Conservation (phyloP, 2,797 vertebrate species). For the Rhincodon typus region DNA sequence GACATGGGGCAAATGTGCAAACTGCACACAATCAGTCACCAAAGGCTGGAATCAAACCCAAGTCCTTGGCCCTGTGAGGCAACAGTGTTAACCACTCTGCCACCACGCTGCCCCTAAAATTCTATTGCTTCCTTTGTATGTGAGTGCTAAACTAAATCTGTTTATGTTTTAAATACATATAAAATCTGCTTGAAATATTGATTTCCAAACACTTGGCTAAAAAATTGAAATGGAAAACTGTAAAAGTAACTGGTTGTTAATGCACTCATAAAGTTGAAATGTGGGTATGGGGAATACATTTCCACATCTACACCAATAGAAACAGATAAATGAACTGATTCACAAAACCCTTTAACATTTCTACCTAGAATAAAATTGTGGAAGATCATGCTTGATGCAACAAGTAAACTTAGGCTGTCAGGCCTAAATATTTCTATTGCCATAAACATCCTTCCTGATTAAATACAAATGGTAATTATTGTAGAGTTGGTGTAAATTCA, state of each 20-base stretch:
- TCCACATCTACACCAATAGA: background rate
- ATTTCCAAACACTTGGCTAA: background rate
- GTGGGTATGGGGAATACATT: background rate
- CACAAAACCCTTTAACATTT: background rate
- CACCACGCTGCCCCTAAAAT: background rate
- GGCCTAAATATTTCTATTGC: slow-evolving; percentile 2
- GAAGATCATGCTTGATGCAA: background rate
- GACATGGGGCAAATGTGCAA: too few species aligned
- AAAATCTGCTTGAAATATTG: background rate
- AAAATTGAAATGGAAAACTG: background rate
- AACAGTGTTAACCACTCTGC: too few species aligned
- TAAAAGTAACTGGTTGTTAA: background rate
- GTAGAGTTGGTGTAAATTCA: background rate
- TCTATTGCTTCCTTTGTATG: background rate
- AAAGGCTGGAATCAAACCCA: too few species aligned
- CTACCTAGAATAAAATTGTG: background rate
- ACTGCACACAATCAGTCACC: too few species aligned
- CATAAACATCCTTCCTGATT: background rate
- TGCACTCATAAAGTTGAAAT: background rate
- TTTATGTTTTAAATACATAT: background rate
- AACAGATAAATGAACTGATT: background rate
- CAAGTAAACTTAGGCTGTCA: background rate
- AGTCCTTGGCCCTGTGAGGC: too few species aligned
- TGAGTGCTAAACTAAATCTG: background rate
- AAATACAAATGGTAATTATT: background rate